Base-by-base conservation (phyloP, 2,113 vertebrate species). In the Dendropsophus ebraccatus region DNA sequence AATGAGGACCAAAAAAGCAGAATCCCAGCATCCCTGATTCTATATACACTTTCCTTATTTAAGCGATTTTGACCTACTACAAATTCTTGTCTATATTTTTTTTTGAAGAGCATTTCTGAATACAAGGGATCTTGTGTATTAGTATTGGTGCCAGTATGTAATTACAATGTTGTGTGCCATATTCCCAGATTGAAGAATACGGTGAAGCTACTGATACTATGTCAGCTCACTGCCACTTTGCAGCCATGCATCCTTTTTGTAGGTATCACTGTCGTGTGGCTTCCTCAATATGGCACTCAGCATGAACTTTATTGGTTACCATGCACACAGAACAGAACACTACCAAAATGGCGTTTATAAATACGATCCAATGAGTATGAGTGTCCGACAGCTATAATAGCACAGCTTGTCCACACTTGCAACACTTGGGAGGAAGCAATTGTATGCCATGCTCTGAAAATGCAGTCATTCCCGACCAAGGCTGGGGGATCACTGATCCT, bases 401-500 rank as follows among this genome's bases (percentile, higher is more conserved):
- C 58, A 21, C 54, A 60, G 35, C 37, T 19, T 28, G 52, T 81
- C 35, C 50, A 47, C 56, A 45, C 54, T 62, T n/a, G 12, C 78
- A 81, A 62, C 56, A 47, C 56, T 65, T 60, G 37, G 78, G 23
- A 65, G 56, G 56, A 41, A 81, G 56, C 78, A 62, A 65, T 37
- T 81, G 35, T 37, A 80, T 35, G 9, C 14, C 60, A 28, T 69
- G 60, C 62, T 82, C 80, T 82, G 62, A 82, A 52, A 70, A 82
- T 32, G 62, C 80, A 69, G 45, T 82, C 28, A 19, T 82, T 86
- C 28, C 69, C 28, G n/a, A 81, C 52, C 85, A 87, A 76, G 67
- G 77, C 85, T 49, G 65, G 78, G 67, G 76, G 85, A 74, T 81
- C 77, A 81, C 85, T 81, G 78, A 87, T 81, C 85, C 78, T 23